phyloP scores from a whole-genome alignment of 2,113 vertebrate species.

The Nothoprocta perdicaria region DNA sequence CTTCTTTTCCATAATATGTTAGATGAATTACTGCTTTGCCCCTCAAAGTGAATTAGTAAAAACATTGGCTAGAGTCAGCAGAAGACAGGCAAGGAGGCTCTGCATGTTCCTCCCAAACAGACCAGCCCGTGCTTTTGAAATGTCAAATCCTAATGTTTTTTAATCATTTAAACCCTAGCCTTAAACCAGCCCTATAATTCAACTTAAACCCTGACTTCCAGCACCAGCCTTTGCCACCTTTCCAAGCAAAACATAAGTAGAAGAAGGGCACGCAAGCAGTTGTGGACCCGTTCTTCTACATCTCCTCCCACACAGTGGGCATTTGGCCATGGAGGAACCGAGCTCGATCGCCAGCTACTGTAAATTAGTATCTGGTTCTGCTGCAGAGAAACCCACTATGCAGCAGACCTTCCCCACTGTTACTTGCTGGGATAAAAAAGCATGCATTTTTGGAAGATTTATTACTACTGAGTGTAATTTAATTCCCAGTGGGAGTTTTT shows the following conservation, averaged over 20 bases:
- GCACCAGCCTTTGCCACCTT: not conserved
- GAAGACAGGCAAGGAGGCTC: not conserved
- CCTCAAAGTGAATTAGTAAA: accelerated
- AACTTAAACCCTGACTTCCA: not conserved
- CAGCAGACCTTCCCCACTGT: not conserved
- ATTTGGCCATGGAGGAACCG: not conserved
- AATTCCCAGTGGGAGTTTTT: not conserved
- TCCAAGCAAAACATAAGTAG: not conserved
- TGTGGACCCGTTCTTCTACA: not conserved
- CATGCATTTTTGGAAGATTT: accelerated
- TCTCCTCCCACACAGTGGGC: not conserved
- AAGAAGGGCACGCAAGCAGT: accelerated
- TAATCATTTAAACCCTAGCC: constrained; percentile 35
- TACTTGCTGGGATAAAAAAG: not conserved
- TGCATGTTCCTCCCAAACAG: accelerated
- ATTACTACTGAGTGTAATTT: not conserved
- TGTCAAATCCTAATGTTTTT: not conserved
- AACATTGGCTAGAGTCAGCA: accelerated
- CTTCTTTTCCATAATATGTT: not conserved
- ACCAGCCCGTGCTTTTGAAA: not conserved
- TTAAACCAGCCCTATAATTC: not conserved
- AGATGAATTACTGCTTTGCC: not conserved
- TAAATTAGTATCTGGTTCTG: not conserved
- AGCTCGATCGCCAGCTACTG: not conserved
- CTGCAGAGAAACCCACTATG: not conserved